phyloP scores from a whole-genome alignment of 2,113 vertebrate species.

The Calonectris borealis region DNA sequence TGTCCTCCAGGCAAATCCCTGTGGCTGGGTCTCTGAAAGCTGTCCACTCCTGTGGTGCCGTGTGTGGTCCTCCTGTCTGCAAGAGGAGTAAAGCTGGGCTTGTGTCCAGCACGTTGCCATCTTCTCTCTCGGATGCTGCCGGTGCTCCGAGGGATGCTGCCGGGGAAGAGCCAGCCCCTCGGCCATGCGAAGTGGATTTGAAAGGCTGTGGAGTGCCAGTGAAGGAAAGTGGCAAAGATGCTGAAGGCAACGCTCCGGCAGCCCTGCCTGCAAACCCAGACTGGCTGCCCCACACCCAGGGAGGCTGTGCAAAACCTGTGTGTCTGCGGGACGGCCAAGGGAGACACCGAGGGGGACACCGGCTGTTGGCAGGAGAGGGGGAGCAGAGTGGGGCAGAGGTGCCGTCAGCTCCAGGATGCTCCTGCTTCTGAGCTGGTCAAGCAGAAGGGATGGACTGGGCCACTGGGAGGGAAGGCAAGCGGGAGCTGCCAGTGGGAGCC shows the following conservation, averaged over 20 bases:
- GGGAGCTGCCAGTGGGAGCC: background rate
- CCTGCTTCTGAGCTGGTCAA: accelerated
- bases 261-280: slow-evolving; percentile 29
- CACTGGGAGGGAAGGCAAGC: background rate
- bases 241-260: slow-evolving; percentile 21
- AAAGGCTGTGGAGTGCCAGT: background rate
- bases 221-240: slow-evolving; percentile 10
- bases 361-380: background rate
- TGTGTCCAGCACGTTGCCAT: accelerated
- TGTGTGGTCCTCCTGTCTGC: background rate
- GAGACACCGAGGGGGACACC: background rate
- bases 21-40: background rate
- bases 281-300: background rate
- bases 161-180: background rate
- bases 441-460: background rate
- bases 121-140: background rate
- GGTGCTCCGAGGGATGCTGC: background rate
- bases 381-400: background rate
- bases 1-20: background rate
- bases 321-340: background rate
- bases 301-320: background rate
- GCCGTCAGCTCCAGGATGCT: background rate
- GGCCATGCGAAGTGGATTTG: accelerated
- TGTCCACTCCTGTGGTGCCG: background rate
- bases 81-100: background rate